Percentiles rank a stretch among this genome's conserved stretches.
These are phyloP conservation scores for fruit fly (Drosophila melanogaster) DNA, from an alignment of 1,140 invertebrate species.

Conservation along the genomic window DNA sequence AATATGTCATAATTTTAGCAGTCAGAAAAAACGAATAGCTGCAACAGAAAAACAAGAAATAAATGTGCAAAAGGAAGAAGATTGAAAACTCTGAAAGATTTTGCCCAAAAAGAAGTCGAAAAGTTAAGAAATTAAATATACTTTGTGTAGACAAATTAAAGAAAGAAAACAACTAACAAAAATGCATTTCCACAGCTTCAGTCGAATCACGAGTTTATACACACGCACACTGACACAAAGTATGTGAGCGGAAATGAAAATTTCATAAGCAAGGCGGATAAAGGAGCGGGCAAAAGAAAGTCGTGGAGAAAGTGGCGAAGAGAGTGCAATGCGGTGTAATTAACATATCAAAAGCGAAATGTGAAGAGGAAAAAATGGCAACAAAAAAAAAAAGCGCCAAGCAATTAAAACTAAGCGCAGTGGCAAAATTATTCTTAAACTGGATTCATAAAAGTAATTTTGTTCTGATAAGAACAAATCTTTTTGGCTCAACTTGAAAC, in stretches of 20 bases:
- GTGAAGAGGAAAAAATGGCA: not conserved
- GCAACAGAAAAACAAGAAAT: not conserved
- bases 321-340: slow-evolving; percentile 48
- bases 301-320: not conserved
- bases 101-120: slow-evolving; percentile 3
- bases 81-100: not conserved
- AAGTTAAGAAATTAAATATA: slow-evolving; percentile 12
- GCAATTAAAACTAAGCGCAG: slow-evolving; percentile 34
- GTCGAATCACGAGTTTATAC: slow-evolving; percentile 25
- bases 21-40: not conserved
- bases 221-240: slow-evolving; percentile 19
- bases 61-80: not conserved
- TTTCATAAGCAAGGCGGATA: slow-evolving; percentile 13
- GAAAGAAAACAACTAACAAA: slow-evolving; percentile 5
- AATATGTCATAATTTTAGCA: no score
- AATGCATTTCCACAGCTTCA: slow-evolving; percentile 16
- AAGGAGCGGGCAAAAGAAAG: slow-evolving; percentile 3
- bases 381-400: slow-evolving; percentile 17
- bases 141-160: slow-evolving; percentile 21
- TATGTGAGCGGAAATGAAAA: slow-evolving; percentile 21
- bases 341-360: slow-evolving; percentile 63
- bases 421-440: slow-evolving; percentile 6
- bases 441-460: slow-evolving; percentile 14
- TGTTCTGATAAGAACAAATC: not conserved
- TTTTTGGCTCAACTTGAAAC: slow-evolving; percentile 5